These are phyloP conservation scores for Anguilla japonica DNA, from an alignment of 2,113 vertebrate species.

Conservation along the genomic window DNA sequence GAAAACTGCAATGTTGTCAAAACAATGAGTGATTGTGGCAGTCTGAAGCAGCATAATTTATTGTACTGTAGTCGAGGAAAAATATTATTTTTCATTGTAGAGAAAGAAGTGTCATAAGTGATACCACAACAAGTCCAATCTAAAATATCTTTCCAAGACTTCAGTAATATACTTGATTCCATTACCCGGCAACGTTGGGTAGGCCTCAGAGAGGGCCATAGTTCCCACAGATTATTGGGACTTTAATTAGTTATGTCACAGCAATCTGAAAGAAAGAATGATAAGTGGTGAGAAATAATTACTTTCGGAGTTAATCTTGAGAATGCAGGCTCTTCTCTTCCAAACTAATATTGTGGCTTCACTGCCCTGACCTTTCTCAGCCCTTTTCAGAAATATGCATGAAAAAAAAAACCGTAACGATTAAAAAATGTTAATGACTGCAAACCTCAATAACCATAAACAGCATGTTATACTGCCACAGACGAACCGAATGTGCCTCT, in stretches of 20 bases:
- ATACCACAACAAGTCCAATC: not conserved
- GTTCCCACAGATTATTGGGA: not conserved
- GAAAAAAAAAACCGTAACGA: not conserved
- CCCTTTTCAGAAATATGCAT: not conserved
- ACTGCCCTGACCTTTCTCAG: not conserved
- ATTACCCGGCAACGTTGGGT: not conserved
- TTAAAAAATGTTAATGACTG: constrained; percentile 20
- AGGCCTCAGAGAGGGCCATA: not conserved
- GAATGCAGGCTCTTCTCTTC: not conserved
- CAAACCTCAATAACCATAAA: not conserved
- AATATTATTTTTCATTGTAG: not conserved
- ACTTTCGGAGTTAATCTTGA: constrained; percentile 7
- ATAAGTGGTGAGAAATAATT: constrained; percentile 15
- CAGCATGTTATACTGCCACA: not conserved
- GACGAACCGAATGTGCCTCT: not conserved
- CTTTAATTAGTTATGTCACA: not conserved
- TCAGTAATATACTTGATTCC: not conserved
- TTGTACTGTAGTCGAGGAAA: not conserved
- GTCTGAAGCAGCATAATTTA: not conserved
- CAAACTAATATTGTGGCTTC: not conserved
- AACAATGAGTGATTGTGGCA: not conserved
- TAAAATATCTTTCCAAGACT: not conserved
- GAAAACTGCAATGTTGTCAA: not conserved
- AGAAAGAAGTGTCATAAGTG: not conserved
- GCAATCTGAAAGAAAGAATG: not conserved